Evolutionary conservation across 2,113 vertebrate species (phyloP).

Genomic region (human): GRCh38 chr3:109717501-109718000

Average conservation of each 20-base stretch:
- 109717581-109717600: background rate
- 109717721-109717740: background rate
- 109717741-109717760: background rate
- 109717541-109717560: background rate
- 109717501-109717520: background rate
- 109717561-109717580: background rate
- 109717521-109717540: background rate
- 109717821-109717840: background rate
- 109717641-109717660: background rate
- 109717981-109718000: background rate
- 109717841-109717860: background rate
- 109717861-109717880: background rate
- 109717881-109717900: background rate
- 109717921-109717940: background rate
- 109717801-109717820: background rate
- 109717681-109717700: background rate
- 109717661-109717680: background rate
- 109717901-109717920: background rate
- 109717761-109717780: background rate
- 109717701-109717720: background rate
- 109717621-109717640: background rate
- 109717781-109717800: background rate
- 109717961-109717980: background rate
- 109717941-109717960: background rate
- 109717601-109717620: conserved; percentile 21